Percentiles rank a stretch among this genome's conserved stretches.
Conservation (phyloP, 2,888 invertebrate genomes). For the Cryptosula pallasiana region DNA sequence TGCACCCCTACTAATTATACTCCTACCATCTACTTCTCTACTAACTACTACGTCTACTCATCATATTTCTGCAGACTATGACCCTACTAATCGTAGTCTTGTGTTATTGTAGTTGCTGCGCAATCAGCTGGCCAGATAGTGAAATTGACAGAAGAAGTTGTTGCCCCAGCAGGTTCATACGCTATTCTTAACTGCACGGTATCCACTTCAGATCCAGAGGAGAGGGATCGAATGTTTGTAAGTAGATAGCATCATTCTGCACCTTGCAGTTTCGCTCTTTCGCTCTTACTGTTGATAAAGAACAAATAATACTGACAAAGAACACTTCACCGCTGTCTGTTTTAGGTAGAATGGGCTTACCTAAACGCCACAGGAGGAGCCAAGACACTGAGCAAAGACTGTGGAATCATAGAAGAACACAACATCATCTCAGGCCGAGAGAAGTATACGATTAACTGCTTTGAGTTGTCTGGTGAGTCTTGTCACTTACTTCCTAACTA, state of each 20-base stretch:
- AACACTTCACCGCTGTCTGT: not conserved
- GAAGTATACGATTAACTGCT: not conserved
- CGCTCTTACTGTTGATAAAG: no score
- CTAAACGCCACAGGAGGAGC: not conserved
- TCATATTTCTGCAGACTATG: no score
- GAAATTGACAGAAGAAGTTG: not conserved
- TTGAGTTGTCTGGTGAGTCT: not conserved
- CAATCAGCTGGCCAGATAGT: not conserved
- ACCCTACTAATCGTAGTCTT: no score
- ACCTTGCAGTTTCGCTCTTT: no score
- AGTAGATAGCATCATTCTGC: no score
- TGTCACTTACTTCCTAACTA: no score
- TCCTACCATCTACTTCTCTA: no score
- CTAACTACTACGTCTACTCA: no score
- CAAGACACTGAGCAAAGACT: not conserved
- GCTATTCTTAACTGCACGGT: not conserved
- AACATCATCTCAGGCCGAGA: not conserved
- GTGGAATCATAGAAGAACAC: not conserved
- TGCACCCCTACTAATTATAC: no score
- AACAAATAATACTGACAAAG: no score
- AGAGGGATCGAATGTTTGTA: not conserved
- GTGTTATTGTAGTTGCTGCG: no score
- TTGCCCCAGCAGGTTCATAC: not conserved
- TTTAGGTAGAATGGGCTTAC: not conserved
- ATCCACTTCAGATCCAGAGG: not conserved